These are phyloP conservation scores for Dryoscopus gambensis DNA, from an alignment of 2,113 vertebrate species.

Conservation along the genomic window DNA sequence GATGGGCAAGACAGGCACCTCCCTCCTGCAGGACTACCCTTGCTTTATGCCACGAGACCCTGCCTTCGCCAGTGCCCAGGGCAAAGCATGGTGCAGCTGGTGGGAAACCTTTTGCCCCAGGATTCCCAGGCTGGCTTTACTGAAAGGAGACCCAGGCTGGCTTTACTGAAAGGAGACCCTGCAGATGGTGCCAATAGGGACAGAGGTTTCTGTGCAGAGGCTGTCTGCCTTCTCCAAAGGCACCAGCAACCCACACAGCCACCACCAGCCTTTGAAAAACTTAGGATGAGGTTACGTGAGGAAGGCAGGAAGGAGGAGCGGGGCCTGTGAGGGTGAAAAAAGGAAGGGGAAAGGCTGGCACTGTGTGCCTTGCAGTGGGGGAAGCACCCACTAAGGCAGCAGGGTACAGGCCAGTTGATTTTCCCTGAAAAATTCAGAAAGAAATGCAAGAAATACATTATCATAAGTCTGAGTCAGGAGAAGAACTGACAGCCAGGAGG, in stretches of 20 bases:
- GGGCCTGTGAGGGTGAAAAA: background rate
- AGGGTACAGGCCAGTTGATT: rapidly evolving
- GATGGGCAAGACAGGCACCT: rapidly evolving
- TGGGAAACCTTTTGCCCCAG: background rate
- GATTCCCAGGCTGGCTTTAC: background rate
- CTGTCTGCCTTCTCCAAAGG: background rate
- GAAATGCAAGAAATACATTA: background rate
- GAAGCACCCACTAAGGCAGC: background rate
- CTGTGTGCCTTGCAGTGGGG: rapidly evolving
- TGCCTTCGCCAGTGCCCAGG: rapidly evolving
- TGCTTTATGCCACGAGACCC: rapidly evolving
- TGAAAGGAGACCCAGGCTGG: background rate
- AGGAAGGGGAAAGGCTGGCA: rapidly evolving
- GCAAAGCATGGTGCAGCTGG: too few species aligned
- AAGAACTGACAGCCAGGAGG: background rate
- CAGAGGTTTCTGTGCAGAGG: background rate
- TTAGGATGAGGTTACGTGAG: too few species aligned
- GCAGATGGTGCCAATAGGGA: background rate
- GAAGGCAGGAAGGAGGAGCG: background rate
- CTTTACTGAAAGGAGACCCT: background rate
- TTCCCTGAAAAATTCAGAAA: background rate
- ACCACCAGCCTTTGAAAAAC: background rate
- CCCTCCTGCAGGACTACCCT: too few species aligned
- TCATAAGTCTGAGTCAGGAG: background rate
- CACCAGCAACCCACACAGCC: too few species aligned